Evolutionary conservation across 2,113 vertebrate species (phyloP).

Genomic region (Anoura caudifer): DNA sequence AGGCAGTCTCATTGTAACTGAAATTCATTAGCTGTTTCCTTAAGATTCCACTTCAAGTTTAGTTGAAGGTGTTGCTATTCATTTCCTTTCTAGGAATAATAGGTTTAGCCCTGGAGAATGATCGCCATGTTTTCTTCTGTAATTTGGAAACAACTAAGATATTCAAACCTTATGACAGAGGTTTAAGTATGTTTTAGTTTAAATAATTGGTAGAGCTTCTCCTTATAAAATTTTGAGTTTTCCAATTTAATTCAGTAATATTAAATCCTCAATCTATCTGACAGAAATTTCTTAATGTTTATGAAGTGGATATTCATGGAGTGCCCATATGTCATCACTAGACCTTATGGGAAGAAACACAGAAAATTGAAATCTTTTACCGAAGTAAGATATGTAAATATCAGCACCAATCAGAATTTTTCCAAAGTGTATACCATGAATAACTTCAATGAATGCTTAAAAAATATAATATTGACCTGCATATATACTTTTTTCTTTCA

Average conservation of each 20-base stretch:
- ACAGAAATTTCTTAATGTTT: not conserved
- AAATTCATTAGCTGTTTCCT: not conserved
- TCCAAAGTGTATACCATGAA: not conserved
- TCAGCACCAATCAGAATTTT: not conserved
- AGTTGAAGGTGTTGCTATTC: not conserved
- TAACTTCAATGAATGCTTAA: not conserved
- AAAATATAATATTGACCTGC: not conserved
- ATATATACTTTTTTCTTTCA: not conserved
- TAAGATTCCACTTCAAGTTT: conserved; percentile 12
- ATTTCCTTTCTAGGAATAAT: not conserved
- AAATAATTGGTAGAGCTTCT: not conserved
- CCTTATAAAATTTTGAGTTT: not conserved
- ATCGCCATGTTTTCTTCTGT: not conserved
- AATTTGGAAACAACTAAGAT: not conserved
- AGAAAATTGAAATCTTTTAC: not conserved
- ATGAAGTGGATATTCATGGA: not conserved
- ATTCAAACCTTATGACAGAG: not conserved
- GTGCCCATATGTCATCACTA: not conserved
- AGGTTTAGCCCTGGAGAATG: not conserved
- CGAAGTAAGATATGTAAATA: not conserved
- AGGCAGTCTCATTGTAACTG: not conserved
- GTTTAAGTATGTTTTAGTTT: not conserved
- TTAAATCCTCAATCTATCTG: not conserved
- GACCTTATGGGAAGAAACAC: not conserved
- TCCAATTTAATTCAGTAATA: not conserved